phyloP scores from a whole-genome alignment of 2,113 vertebrate species.

The Sula dactylatra region DNA sequence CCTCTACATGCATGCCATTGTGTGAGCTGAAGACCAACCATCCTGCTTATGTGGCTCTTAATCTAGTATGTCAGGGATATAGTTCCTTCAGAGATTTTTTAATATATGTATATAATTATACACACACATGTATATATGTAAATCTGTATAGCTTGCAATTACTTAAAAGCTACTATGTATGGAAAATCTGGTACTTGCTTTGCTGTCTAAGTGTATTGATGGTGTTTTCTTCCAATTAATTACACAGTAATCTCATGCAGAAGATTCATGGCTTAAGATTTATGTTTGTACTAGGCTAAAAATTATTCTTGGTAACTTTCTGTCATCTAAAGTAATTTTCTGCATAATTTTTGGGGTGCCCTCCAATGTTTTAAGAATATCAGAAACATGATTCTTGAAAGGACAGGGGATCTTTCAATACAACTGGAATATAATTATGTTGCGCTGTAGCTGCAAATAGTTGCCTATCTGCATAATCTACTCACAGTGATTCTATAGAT shows the following conservation, averaged over 20 bases:
- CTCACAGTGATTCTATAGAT: background rate
- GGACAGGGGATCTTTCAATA: background rate
- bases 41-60: background rate
- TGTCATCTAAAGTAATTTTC: background rate
- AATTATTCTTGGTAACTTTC: background rate
- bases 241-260: background rate
- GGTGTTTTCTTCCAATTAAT: constrained; percentile 31
- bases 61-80: background rate
- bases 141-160: background rate
- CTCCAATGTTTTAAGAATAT: background rate
- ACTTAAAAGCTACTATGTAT: background rate
- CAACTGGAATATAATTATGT: background rate
- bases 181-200: background rate
- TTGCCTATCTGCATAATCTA: background rate
- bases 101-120: background rate
- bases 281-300: background rate
- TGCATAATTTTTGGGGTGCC: background rate
- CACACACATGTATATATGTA: background rate
- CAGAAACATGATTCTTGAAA: background rate
- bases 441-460: background rate
- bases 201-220: background rate
- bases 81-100: background rate
- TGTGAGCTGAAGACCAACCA: background rate
- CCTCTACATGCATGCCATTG: accelerated
- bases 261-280: background rate